Conservation (phyloP, 2,797 vertebrate genomes). For the Phrynocephalus guinanensis region DNA sequence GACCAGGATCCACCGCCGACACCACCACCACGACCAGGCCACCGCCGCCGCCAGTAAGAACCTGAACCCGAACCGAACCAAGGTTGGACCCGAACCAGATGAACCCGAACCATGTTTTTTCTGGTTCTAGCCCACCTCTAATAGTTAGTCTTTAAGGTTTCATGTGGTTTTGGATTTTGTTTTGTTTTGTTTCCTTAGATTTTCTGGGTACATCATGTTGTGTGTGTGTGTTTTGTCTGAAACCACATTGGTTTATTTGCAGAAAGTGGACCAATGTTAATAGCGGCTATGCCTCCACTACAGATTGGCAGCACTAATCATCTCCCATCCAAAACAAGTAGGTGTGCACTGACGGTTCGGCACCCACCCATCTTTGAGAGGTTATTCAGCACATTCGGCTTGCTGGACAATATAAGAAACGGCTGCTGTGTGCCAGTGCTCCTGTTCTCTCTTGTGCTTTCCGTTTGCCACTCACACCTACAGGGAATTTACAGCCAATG, state of each 20-base stretch:
- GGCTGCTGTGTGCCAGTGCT: background rate
- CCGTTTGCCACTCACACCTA: slow-evolving; percentile 53
- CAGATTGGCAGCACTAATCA: slow-evolving; percentile 38
- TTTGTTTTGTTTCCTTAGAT: no score
- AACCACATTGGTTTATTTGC: slow-evolving; percentile 44
- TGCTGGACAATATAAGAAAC: slow-evolving; percentile 53
- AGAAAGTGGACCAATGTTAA: slow-evolving; percentile 47
- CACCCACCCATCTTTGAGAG: slow-evolving; percentile 1
- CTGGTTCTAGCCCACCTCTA: no score
- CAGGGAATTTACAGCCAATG: slow-evolving; percentile 65
- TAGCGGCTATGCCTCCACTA: slow-evolving; percentile 54
- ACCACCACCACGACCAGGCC: no score
- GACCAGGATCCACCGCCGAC: no score
- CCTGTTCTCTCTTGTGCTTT: slow-evolving; percentile 60
- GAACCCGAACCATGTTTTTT: no score
- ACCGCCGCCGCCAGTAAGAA: no score
- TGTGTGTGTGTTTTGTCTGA: slow-evolving; percentile 19
- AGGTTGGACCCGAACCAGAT: no score
- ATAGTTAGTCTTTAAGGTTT: no score
- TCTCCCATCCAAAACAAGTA: slow-evolving; percentile 19
- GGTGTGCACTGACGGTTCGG: background rate
- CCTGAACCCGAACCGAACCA: no score
- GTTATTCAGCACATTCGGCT: slow-evolving; percentile 59
- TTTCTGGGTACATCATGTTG: background rate
- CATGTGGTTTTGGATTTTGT: no score